These are phyloP conservation scores for Sebastes diaconus DNA, from an alignment of 2,797 vertebrate species.

Conservation along the genomic window DNA sequence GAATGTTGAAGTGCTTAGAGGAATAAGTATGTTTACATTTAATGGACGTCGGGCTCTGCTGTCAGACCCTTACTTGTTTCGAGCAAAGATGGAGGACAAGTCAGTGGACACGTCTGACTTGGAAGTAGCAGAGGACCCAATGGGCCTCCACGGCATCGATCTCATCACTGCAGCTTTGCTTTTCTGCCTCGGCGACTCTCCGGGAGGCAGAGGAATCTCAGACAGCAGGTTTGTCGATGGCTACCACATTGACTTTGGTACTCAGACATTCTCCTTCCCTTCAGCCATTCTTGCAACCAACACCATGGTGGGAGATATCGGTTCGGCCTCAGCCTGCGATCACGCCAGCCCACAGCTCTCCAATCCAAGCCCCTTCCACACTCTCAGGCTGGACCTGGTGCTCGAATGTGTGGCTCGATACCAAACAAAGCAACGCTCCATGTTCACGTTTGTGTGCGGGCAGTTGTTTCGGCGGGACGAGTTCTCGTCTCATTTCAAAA, in stretches of 20 bases:
- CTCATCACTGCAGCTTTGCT: slow-evolving; percentile 97
- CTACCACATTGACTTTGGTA: slow-evolving; percentile 95
- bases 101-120: slow-evolving; percentile 97
- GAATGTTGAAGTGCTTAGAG: slow-evolving; percentile 86
- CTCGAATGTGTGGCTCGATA: slow-evolving; percentile 99
- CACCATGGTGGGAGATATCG: slow-evolving; percentile 99
- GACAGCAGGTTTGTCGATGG: slow-evolving; percentile 95
- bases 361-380: slow-evolving; percentile 99
- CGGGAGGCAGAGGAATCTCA: slow-evolving; percentile 94
- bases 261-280: slow-evolving; percentile 98
- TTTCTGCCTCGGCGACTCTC: slow-evolving; percentile 97
- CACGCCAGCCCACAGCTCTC: slow-evolving; percentile 99
- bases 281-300: slow-evolving; percentile 97
- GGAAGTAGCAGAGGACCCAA: slow-evolving; percentile 93
- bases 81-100: slow-evolving; percentile 95
- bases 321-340: slow-evolving; percentile 97
- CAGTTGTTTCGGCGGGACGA: slow-evolving; percentile 97
- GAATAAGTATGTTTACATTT: slow-evolving; percentile 88
- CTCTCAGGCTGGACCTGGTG: slow-evolving; percentile 95
- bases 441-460: slow-evolving; percentile 99
- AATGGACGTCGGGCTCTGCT: slow-evolving; percentile 87
- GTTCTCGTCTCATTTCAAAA: slow-evolving; percentile 99
- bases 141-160: slow-evolving; percentile 98
- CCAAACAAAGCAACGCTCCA: slow-evolving; percentile 98
- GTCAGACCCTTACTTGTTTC: slow-evolving; percentile 87